These are phyloP conservation scores for Muricea muricata DNA, from an alignment of 92 coral and sea anemone genomes.

Conservation along the genomic window DNA sequence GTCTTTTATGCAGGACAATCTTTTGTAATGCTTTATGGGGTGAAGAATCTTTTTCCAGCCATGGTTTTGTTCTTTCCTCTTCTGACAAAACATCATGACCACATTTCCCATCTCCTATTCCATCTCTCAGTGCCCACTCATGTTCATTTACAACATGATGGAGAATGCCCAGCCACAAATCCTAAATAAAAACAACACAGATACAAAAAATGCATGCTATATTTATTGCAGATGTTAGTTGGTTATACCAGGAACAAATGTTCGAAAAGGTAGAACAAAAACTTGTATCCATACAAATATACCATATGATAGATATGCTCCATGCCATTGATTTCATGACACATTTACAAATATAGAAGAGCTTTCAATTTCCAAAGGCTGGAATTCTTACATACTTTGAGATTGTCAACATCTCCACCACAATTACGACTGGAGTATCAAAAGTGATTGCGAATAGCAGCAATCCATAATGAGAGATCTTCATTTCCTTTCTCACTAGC, in stretches of 20 bases:
- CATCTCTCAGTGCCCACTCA: too few species aligned
- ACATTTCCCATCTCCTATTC: too few species aligned
- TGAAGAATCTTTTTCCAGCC: too few species aligned
- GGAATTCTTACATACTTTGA: not conserved
- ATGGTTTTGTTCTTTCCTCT: too few species aligned
- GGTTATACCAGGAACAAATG: not conserved
- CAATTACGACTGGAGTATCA: too few species aligned
- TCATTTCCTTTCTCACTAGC: constrained; percentile 18
- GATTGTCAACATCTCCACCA: not conserved
- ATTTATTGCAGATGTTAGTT: too few species aligned
- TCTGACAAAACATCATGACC: too few species aligned
- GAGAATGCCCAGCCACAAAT: not conserved
- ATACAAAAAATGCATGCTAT: too few species aligned
- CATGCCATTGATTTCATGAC: not conserved
- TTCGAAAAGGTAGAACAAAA: not conserved
- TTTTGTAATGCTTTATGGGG: too few species aligned
- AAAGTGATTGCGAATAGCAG: constrained; percentile 15
- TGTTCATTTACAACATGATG: too few species aligned
- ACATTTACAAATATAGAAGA: not conserved
- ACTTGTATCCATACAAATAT: not conserved
- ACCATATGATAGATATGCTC: not conserved
- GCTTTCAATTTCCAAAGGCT: too few species aligned
- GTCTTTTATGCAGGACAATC: too few species aligned
- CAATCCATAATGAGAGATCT: constrained; percentile 14
- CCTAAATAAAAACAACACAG: not conserved